These are phyloP conservation scores for Macroglossus sobrinus DNA, from an alignment of 2,113 vertebrate species.

Conservation along the genomic window DNA sequence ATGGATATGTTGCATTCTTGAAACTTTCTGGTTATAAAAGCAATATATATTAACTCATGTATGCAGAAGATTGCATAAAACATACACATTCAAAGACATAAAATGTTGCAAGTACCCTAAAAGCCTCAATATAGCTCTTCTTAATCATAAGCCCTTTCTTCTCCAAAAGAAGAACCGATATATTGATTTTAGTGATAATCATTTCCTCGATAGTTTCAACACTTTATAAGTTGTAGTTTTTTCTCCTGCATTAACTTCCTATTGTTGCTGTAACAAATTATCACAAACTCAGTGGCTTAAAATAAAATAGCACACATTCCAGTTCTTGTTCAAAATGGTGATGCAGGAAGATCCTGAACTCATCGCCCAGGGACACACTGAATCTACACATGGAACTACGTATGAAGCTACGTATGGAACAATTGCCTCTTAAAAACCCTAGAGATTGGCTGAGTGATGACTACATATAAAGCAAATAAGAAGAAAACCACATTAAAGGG, in stretches of 20 bases:
- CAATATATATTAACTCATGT: not conserved
- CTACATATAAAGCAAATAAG: not conserved
- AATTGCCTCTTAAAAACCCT: not conserved
- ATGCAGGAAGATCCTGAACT: not conserved
- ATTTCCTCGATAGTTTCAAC: not conserved
- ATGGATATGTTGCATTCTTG: not conserved
- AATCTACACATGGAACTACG: not conserved
- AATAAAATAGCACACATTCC: not conserved
- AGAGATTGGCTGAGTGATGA: not conserved
- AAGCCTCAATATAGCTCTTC: not conserved
- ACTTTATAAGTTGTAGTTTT: not conserved
- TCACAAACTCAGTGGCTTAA: not conserved
- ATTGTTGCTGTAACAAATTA: not conserved
- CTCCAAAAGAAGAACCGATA: not conserved
- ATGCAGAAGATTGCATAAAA: not conserved
- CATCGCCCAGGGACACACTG: not conserved
- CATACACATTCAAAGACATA: not conserved
- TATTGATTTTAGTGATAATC: not conserved
- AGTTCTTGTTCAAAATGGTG: not conserved
- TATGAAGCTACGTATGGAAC: not conserved
- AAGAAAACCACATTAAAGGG: not conserved
- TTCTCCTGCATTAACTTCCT: not conserved
- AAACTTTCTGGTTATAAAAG: not conserved
- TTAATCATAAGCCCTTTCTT: not conserved
- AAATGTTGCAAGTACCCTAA: not conserved